Conservation (phyloP, 1,140 invertebrate genomes). For the Platorchestia sp. region DNA sequence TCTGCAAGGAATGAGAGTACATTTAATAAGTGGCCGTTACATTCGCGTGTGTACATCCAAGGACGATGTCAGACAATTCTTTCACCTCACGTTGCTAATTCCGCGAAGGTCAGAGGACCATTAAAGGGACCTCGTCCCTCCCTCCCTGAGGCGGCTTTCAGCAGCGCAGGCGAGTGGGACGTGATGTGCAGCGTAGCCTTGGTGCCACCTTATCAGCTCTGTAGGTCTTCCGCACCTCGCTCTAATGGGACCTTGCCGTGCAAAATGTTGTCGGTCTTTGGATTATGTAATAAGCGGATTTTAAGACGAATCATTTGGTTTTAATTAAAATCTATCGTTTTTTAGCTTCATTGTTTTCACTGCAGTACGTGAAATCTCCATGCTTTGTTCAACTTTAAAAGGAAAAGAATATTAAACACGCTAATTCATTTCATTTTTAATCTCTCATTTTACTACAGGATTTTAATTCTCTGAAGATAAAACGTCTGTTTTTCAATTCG, state of each 20-base stretch:
- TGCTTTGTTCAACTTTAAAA: too few relatives aligned
- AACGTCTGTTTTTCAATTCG: neutral
- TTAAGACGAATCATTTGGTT: too few relatives aligned
- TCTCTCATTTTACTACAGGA: neutral
- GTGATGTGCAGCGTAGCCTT: neutral
- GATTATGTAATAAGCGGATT: neutral
- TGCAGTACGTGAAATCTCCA: neutral
- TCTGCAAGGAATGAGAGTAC: neutral
- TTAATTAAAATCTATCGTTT: neutral
- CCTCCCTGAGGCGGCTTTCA: neutral
- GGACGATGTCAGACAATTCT: neutral
- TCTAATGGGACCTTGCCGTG: neutral
- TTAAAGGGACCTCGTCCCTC: neutral
- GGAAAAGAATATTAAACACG: too few relatives aligned
- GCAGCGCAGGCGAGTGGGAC: neutral
- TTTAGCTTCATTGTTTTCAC: neutral
- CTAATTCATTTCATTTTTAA: neutral
- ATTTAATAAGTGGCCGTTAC: neutral
- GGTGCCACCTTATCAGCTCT: neutral
- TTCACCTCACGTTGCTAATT: neutral
- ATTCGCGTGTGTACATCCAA: neutral
- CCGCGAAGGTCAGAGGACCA: neutral
- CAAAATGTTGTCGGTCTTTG: neutral
- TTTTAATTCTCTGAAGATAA: neutral
- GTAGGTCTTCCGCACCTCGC: neutral